Conservation (phyloP, 92 coral and sea anemone genomes). For the Siderastrea siderea region DNA sequence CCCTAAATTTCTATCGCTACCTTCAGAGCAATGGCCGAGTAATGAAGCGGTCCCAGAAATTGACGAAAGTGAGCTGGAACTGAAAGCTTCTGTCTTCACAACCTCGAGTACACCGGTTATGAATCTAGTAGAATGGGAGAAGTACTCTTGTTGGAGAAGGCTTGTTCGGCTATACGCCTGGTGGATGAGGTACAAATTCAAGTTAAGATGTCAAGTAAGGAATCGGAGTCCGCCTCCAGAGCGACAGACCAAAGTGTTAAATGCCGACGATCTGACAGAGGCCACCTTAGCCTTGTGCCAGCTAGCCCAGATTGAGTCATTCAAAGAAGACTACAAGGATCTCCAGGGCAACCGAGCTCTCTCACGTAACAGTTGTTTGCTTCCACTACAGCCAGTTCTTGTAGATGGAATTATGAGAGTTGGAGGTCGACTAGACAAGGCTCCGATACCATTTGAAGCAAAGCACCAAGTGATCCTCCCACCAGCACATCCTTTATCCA, state of each 20-base stretch:
- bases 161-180: too few species aligned
- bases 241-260: neutral
- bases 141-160: neutral
- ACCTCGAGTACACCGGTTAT: neutral
- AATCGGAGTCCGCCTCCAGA: too few species aligned
- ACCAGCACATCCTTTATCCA: constrained; percentile 14
- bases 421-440: constrained; percentile 25
- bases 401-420: neutral
- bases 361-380: neutral
- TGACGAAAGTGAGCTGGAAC: neutral
- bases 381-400: constrained; percentile 17
- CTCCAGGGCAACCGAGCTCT: neutral
- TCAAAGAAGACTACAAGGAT: neutral
- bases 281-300: constrained; percentile 1
- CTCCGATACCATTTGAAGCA: constrained; percentile 3
- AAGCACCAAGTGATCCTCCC: constrained; percentile 38
- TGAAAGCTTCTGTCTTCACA: neutral
- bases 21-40: constrained; percentile 12
- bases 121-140: neutral
- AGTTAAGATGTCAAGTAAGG: too few species aligned
- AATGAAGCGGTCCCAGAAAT: neutral
- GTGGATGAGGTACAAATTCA: too few species aligned
- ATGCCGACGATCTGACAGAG: neutral
- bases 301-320: constrained; percentile 16
- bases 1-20: constrained; percentile 2